phyloP scores from a whole-genome alignment of 2,113 vertebrate genomes.

The Girardinichthys multiradiatus region DNA sequence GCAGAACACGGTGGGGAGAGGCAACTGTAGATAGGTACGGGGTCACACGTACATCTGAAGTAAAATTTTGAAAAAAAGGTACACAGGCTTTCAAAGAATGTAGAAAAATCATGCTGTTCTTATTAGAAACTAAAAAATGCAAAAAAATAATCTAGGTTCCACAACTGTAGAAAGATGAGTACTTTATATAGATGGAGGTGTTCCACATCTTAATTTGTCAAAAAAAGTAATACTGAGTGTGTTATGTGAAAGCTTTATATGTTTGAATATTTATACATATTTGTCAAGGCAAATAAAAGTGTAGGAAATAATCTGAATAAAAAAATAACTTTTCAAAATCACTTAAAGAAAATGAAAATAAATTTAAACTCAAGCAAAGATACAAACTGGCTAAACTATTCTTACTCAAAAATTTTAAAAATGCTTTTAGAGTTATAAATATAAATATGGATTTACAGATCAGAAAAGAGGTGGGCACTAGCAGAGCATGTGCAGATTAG shows the following conservation, averaged over 20 bases:
- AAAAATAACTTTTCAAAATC: no score
- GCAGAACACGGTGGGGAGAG: constrained; percentile 24
- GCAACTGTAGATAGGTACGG: constrained; percentile 43
- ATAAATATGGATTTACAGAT: neutral
- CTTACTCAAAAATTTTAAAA: neutral
- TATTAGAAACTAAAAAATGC: neutral
- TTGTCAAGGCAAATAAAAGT: no score
- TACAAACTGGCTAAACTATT: neutral
- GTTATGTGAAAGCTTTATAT: no score
- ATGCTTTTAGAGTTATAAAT: no score
- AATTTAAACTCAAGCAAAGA: neutral
- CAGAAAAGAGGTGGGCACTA: constrained; percentile 2
- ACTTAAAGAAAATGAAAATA: no score
- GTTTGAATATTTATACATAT: no score
- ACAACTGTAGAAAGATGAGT: no score
- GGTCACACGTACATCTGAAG: constrained; percentile 34
- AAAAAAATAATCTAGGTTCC: neutral
- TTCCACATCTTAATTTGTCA: no score
- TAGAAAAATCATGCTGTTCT: neutral
- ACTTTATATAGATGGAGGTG: no score
- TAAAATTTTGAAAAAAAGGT: neutral
- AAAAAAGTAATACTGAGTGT: no score
- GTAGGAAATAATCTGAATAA: no score
- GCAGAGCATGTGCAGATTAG: constrained; percentile 57
- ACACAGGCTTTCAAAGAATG: neutral